These are phyloP conservation scores for Danaus plexippus DNA, from an alignment of 1,140 invertebrate genomes.

Conservation along the genomic window DNA sequence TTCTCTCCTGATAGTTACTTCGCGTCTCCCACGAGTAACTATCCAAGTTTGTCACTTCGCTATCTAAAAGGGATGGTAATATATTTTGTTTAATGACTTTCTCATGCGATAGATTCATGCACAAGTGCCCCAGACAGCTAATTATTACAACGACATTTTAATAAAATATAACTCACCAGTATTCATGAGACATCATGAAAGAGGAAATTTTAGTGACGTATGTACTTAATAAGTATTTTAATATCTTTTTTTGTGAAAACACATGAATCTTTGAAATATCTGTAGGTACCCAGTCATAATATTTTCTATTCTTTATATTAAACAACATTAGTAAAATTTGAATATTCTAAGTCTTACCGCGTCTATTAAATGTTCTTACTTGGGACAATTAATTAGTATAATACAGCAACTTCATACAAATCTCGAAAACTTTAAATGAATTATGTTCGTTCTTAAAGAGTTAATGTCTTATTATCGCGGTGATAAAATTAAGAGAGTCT, in stretches of 20 bases:
- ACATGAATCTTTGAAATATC: too few relatives aligned
- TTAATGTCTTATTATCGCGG: conserved; percentile 55
- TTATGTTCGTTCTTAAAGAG: conserved; percentile 64
- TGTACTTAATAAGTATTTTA: too few relatives aligned
- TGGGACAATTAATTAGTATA: conserved; percentile 67
- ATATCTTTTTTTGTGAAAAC: too few relatives aligned
- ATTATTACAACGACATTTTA: too few relatives aligned
- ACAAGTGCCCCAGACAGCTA: neutral
- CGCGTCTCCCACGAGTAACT: conserved; percentile 17
- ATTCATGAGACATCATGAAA: too few relatives aligned
- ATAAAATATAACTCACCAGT: too few relatives aligned
- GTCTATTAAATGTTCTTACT: conserved; percentile 49
- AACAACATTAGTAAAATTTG: too few relatives aligned
- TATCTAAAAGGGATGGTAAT: conserved; percentile 20
- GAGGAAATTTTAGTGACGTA: too few relatives aligned
- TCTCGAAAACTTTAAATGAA: conserved; percentile 59
- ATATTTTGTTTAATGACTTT: conserved; percentile 24
- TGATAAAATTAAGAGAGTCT: conserved; percentile 56
- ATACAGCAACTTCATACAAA: conserved; percentile 63
- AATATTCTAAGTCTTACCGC: conserved; percentile 29
- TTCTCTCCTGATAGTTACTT: conserved; percentile 11
- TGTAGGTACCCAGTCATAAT: too few relatives aligned
- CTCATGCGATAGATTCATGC: conserved; percentile 10
- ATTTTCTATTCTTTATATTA: too few relatives aligned
- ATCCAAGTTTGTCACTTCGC: conserved; percentile 24